These are phyloP conservation scores for Nannoperca obscura DNA, from an alignment of 2,797 vertebrate species.

Conservation along the genomic window DNA sequence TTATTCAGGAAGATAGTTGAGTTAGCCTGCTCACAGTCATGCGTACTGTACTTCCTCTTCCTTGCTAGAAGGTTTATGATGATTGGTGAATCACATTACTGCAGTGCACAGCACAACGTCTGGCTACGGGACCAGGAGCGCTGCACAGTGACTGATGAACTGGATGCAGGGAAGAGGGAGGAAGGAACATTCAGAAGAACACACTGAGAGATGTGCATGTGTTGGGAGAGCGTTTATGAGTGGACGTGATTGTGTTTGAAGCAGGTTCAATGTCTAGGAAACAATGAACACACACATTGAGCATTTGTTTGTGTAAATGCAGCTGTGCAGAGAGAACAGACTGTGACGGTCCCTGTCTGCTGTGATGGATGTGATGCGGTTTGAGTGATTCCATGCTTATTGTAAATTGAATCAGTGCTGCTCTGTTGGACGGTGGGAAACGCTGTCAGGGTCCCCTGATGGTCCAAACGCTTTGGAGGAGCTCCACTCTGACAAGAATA, in stretches of 20 bases:
- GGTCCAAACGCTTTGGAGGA: slow-evolving; percentile 14
- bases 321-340: neutral
- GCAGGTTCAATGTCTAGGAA: neutral
- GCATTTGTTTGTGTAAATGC: slow-evolving; percentile 4
- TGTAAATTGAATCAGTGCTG: slow-evolving; percentile 46
- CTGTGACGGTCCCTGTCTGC: slow-evolving; percentile 9
- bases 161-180: neutral
- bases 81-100: slow-evolving; percentile 39
- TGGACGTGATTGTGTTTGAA: neutral
- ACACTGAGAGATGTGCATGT: neutral
- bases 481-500: slow-evolving; percentile 18
- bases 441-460: slow-evolving; percentile 22
- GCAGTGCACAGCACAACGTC: neutral
- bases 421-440: slow-evolving; percentile 31
- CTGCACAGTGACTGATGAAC: slow-evolving; percentile 11
- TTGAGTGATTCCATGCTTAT: slow-evolving; percentile 35
- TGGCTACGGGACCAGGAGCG: neutral
- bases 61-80: slow-evolving; percentile 32
- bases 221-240: neutral
- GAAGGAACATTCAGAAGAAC: neutral
- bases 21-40: slow-evolving; percentile 9
- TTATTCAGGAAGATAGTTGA: neutral
- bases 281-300: neutral
- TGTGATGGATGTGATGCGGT: slow-evolving; percentile 40
- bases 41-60: slow-evolving; percentile 10